Base-by-base conservation (phyloP, 2,797 vertebrate genomes). In the Cyprinodon diabolis region DNA sequence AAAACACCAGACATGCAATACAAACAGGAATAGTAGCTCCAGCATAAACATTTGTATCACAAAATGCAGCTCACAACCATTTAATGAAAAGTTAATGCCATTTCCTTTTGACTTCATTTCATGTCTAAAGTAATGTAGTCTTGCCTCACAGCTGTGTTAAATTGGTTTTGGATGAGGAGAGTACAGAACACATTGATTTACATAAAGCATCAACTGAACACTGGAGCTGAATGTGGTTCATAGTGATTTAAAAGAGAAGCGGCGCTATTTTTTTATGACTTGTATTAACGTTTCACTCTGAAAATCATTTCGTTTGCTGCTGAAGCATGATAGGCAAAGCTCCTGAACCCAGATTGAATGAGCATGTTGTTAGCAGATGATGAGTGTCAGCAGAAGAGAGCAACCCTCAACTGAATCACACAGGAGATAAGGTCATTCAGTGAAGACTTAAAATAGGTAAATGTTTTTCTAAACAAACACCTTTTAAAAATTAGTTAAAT, bases 321-420 rank as follows among this genome's bases (percentile, higher is more conserved):
- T 60, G 69, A 60, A 82, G 71, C 74, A 49, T 68, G 69, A 62
- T 71, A 56, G 47, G 74, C 69, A 68, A 68, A 70, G 3, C 45
- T 51, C 69, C 13, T 73, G 23, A 78, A 25, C 25, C n/a, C 1
- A 69, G 23, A 47, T 75, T 51, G 76, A 66, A 56, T 70, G 54
- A 80, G 75, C 21, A 23, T 6, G 69, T 68, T 51, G 77, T 74
- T 49, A 66, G 60, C 13, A 62, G 69, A 65, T 17, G 76, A 30
- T 19, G 52, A 1, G 68, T 71, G 78, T 79, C 80, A 57, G 77
- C 0, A 62, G 79, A 76, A 71, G 45, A 7, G 13, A 57, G 81
- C 74, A 76, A 19, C 68, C 87, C 52, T 80, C 74, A 4, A 47
- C 69, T 51, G 75, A 71, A 87, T 83, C 77, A 80, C 77, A 72